A percentile compares a stretch with the other conserved stretches of the same genome.
Conservation (phyloP, 2,797 vertebrate species). For the Onychomys torridus region DNA sequence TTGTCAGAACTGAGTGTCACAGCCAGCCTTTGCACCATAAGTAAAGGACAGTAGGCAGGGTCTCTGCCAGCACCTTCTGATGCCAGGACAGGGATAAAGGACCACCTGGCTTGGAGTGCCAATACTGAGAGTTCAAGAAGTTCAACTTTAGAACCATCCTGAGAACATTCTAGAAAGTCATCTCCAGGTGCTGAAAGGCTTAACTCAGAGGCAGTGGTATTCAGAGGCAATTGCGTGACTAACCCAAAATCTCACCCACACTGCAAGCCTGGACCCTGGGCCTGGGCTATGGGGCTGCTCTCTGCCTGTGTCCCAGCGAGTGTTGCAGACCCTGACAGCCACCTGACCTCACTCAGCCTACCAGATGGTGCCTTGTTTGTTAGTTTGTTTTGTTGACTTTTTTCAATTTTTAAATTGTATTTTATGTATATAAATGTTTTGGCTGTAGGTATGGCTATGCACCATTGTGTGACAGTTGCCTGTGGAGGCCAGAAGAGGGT, state of each 20-base stretch:
- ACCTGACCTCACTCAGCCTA: background rate
- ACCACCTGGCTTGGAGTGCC: background rate
- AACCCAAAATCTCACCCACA: background rate
- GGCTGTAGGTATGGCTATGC: background rate
- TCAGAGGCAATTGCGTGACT: background rate
- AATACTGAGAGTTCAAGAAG: background rate
- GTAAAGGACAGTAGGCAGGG: background rate
- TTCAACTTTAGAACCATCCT: rapidly evolving
- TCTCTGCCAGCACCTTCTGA: background rate
- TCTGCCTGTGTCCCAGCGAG: rapidly evolving
- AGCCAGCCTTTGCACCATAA: too few relatives aligned
- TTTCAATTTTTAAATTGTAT: background rate
- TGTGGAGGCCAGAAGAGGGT: background rate
- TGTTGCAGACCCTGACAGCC: too few relatives aligned
- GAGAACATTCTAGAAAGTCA: background rate
- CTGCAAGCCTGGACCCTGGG: background rate
- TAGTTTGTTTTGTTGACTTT: background rate
- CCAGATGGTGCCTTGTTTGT: background rate
- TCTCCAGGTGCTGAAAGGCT: background rate
- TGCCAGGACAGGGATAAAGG: rapidly evolving
- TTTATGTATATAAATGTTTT: background rate
- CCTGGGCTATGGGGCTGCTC: background rate
- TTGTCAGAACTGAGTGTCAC: background rate
- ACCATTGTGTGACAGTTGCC: background rate
- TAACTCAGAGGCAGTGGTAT: background rate